Conservation (phyloP, 2,888 invertebrate species). For the Xestia c-nigrum region DNA sequence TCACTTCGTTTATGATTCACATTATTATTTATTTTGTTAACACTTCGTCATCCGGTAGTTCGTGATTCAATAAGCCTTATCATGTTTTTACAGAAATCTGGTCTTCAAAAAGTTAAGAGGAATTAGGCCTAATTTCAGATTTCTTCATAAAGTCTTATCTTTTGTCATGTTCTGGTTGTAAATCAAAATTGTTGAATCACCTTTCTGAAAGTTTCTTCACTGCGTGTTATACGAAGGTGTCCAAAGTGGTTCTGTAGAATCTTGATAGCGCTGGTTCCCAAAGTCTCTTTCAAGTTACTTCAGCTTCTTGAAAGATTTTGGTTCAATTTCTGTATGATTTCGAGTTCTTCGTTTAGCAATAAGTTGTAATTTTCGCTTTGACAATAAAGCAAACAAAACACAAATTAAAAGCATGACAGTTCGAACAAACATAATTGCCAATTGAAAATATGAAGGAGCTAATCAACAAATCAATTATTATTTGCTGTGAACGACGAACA, state of each 20-base stretch:
- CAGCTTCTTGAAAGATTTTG: not conserved
- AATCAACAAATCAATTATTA: conserved; percentile 48
- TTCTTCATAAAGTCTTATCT: conserved; percentile 5
- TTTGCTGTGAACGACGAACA: conserved; percentile 23
- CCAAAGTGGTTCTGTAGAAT: not conserved
- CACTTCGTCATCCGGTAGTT: not conserved
- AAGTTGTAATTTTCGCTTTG: not conserved
- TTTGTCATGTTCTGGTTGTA: conserved; percentile 17
- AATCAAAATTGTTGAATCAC: conserved; percentile 21
- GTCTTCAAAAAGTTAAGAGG: conserved; percentile 16
- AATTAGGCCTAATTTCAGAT: not conserved
- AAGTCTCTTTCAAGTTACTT: not conserved
- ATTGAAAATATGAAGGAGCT: conserved; percentile 29
- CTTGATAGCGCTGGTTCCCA: not conserved
- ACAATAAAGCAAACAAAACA: not conserved
- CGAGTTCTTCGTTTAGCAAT: not conserved
- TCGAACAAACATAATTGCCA: conserved; percentile 9
- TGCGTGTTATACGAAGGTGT: conserved; percentile 11
- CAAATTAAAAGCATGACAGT: conserved; percentile 4
- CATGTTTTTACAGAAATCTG: conserved; percentile 15
- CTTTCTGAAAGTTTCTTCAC: conserved; percentile 21
- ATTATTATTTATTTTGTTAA: conserved; percentile 30
- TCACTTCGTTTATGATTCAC: conserved; percentile 27
- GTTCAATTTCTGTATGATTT: not conserved
- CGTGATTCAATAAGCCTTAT: conserved; percentile 23